Evolutionary conservation across 2,888 invertebrate species (phyloP).

Genomic region (Noctua fimbriata): DNA sequence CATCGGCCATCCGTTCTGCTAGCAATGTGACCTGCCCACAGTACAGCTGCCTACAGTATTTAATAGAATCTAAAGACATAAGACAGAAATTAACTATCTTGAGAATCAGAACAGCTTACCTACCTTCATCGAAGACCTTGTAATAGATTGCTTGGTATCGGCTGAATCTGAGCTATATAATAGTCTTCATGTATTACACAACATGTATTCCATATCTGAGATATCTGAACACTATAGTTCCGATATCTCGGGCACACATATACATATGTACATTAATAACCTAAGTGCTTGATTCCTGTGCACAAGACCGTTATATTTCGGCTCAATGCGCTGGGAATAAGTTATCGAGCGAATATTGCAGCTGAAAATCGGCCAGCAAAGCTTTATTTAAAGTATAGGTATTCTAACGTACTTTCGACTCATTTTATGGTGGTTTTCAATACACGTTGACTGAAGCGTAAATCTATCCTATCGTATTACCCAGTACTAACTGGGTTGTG

Average conservation of each 20-base stretch:
- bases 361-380: not conserved
- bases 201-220: not conserved
- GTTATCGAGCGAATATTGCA: not conserved
- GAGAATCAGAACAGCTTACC: not conserved
- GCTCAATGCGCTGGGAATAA: not conserved
- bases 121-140: not conserved
- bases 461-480: too few relatives aligned
- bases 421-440: not conserved
- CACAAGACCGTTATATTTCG: slow-evolving; percentile 14
- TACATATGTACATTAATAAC: not conserved
- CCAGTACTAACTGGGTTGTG: too few relatives aligned
- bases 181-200: not conserved
- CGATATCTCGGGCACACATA: not conserved
- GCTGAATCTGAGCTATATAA: not conserved
- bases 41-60: not conserved
- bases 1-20: too few relatives aligned
- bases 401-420: not conserved
- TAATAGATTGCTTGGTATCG: not conserved
- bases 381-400: not conserved
- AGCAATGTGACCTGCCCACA: too few relatives aligned
- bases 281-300: slow-evolving; percentile 12
- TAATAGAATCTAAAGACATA: not conserved
- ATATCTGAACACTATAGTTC: not conserved
- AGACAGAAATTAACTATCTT: not conserved
- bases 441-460: not conserved